Evolutionary conservation across 1,140 invertebrate genomes (phyloP).

Genomic region (Brachionus plicatilis): DNA sequence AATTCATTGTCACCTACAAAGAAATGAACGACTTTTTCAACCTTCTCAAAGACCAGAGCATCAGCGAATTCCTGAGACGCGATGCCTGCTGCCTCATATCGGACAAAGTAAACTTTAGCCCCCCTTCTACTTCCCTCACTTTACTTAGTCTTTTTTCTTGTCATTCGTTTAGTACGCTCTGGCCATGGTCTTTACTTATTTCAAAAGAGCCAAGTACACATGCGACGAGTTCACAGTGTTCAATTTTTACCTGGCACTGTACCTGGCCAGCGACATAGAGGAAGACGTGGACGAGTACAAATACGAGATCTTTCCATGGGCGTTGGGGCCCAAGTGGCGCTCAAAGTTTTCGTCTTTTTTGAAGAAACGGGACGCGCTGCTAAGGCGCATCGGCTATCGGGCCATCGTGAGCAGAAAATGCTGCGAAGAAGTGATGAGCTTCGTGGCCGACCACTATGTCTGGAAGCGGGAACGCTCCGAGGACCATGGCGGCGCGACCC

Average conservation of each 20-base stretch:
- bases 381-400: slow-evolving; percentile 57
- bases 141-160: not conserved
- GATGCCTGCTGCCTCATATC: slow-evolving; percentile 50
- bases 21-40: slow-evolving; percentile 37
- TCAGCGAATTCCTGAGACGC: slow-evolving; percentile 48
- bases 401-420: slow-evolving; percentile 59
- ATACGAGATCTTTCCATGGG: slow-evolving; percentile 59
- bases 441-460: slow-evolving; percentile 46
- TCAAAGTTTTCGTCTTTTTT: slow-evolving; percentile 52
- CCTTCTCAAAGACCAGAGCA: slow-evolving; percentile 45
- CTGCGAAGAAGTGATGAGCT: slow-evolving; percentile 59
- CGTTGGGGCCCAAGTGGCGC: slow-evolving; percentile 53
- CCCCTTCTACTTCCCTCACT: not conserved
- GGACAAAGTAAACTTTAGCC: slow-evolving; percentile 48
- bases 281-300: slow-evolving; percentile 61
- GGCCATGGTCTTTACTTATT: slow-evolving; percentile 63
- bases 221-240: slow-evolving; percentile 57
- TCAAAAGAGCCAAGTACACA: slow-evolving; percentile 56
- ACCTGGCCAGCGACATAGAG: slow-evolving; percentile 62
- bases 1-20: slow-evolving; percentile 37
- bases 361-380: slow-evolving; percentile 56
- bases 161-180: slow-evolving; percentile 56
- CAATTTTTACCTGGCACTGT: slow-evolving; percentile 62
- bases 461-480: slow-evolving; percentile 51
- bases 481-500: slow-evolving; percentile 52